Percentiles rank a stretch among this genome's conserved stretches.
phyloP scores from a whole-genome alignment of 2,113 vertebrate genomes.

The Ptilonorhynchus violaceus region DNA sequence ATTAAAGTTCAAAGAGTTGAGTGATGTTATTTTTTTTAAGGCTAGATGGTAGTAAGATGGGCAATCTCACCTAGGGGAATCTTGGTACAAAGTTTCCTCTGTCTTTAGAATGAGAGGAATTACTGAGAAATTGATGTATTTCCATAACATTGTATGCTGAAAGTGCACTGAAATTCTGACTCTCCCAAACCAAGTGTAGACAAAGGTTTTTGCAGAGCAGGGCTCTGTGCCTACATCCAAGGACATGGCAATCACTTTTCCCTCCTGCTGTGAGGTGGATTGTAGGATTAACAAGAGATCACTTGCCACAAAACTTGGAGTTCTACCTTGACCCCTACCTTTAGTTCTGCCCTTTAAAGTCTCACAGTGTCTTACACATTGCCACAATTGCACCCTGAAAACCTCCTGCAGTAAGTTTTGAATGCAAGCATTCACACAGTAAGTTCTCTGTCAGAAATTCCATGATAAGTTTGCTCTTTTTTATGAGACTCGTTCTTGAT shows the following conservation, averaged over 20 bases:
- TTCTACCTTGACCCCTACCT: background rate
- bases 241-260: background rate
- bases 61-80: background rate
- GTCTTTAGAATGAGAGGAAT: background rate
- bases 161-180: background rate
- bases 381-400: background rate
- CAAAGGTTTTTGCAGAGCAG: background rate
- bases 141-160: background rate
- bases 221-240: background rate
- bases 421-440: background rate
- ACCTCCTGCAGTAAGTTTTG: background rate
- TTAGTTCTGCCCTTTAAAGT: background rate
- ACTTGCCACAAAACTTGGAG: background rate
- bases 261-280: background rate
- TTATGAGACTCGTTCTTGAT: constrained; percentile 17
- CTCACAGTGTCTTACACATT: background rate
- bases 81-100: background rate
- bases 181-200: background rate
- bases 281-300: background rate
- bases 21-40: background rate
- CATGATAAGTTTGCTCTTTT: background rate
- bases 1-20: background rate
- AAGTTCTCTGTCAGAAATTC: background rate
- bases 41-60: background rate
- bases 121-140: background rate